Evolutionary conservation across 2,113 vertebrate genomes (phyloP).

Genomic region (Ciconia stormi): DNA sequence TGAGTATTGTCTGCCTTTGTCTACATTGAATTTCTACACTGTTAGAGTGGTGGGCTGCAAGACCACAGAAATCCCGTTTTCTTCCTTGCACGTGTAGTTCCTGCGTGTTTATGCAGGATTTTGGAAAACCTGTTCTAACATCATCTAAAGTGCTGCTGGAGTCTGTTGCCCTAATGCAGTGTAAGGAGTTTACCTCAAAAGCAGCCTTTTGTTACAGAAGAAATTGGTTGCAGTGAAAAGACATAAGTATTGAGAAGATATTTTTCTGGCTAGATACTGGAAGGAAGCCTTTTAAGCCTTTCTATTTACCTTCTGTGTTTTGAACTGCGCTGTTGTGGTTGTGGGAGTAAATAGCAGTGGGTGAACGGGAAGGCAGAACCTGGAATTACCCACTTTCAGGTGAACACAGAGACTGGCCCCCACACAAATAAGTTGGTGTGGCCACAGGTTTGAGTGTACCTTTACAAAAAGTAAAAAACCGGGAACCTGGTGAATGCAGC

Average conservation of each 20-base stretch:
- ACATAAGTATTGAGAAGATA: not conserved
- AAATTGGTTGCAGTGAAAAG: not conserved
- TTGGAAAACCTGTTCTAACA: not conserved
- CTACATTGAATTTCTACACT: not conserved
- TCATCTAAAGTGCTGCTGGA: not conserved
- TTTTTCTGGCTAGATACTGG: not conserved
- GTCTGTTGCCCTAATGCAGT: not conserved
- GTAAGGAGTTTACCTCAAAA: not conserved
- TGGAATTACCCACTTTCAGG: not conserved
- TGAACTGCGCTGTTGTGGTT: not conserved
- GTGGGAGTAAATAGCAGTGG: not conserved
- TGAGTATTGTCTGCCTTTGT: not conserved
- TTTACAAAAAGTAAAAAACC: not conserved
- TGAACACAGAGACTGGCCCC: not conserved
- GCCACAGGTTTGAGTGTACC: not conserved
- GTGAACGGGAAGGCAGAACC: not conserved
- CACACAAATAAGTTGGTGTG: rapidly evolving
- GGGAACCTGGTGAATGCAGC: not conserved
- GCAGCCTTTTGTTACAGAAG: not conserved
- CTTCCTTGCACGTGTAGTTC: not conserved
- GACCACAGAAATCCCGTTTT: not conserved
- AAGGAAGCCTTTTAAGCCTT: not conserved
- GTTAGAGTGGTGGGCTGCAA: not conserved
- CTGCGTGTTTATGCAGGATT: not conserved
- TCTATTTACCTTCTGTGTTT: not conserved